These are phyloP conservation scores for Enteromius mattozi DNA, from an alignment of 2,797 vertebrate genomes.

Conservation along the genomic window DNA sequence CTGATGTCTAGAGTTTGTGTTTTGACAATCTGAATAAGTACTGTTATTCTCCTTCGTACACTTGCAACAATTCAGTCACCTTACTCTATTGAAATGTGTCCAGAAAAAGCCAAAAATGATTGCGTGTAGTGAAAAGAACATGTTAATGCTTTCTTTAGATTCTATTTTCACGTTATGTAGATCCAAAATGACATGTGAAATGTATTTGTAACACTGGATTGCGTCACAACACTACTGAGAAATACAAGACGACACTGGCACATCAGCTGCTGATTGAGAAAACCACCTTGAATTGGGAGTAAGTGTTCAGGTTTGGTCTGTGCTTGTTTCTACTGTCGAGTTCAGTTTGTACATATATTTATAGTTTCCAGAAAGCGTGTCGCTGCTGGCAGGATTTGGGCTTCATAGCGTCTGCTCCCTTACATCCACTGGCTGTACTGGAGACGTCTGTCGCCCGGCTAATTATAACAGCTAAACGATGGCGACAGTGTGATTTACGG, in stretches of 20 bases:
- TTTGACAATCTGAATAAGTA: slow-evolving; percentile 48
- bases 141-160: slow-evolving; percentile 27
- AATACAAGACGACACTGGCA: slow-evolving; percentile 22
- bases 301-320: not conserved
- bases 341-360: slow-evolving; percentile 60
- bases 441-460: not conserved
- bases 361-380: slow-evolving; percentile 58
- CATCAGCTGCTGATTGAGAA: slow-evolving; percentile 17
- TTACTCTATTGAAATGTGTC: slow-evolving; percentile 30
- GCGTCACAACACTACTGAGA: slow-evolving; percentile 49
- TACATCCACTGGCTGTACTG: not conserved
- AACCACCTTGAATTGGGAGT: not conserved
- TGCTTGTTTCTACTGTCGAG: slow-evolving; percentile 7
- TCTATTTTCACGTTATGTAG: not conserved
- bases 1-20: slow-evolving; percentile 6
- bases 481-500: slow-evolving; percentile 28
- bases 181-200: not conserved
- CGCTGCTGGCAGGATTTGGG: slow-evolving; percentile 58
- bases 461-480: slow-evolving; percentile 39
- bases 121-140: slow-evolving; percentile 4
- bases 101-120: slow-evolving; percentile 56
- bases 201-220: slow-evolving; percentile 53
- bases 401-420: not conserved
- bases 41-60: slow-evolving; percentile 38
- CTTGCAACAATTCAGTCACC: slow-evolving; percentile 29